These are phyloP conservation scores for Rhabdomys dilectus DNA, from an alignment of 2,113 vertebrate species.

Conservation along the genomic window DNA sequence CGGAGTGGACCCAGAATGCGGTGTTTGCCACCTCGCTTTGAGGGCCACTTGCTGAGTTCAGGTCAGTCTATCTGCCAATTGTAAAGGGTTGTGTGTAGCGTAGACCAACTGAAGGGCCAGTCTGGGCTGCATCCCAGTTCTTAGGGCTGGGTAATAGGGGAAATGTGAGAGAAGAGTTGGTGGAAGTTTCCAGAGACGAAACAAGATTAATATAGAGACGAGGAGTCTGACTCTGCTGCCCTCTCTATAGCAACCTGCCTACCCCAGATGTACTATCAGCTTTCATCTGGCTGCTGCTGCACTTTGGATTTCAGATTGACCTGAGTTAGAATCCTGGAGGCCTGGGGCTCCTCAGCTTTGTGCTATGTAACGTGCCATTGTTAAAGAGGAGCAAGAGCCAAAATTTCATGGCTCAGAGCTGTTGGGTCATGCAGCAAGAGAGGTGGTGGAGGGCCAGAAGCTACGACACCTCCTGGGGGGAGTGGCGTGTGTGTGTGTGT, in stretches of 20 bases:
- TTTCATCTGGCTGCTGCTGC: neutral
- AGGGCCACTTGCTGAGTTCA: neutral
- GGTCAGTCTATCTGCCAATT: neutral
- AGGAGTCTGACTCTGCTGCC: neutral
- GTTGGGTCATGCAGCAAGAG: fast-evolving
- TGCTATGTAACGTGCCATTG: fast-evolving
- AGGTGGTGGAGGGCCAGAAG: neutral
- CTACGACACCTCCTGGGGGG: neutral
- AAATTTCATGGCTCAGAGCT: neutral
- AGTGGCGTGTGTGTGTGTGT: neutral
- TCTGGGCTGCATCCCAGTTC: neutral
- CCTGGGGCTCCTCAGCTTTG: neutral
- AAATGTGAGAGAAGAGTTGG: neutral
- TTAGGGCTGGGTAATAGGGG: neutral
- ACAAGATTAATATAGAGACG: neutral
- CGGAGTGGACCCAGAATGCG: neutral
- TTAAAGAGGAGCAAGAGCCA: neutral
- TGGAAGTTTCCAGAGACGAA: neutral
- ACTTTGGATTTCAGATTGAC: fast-evolving
- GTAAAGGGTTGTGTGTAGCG: neutral
- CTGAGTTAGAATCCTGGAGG: no score
- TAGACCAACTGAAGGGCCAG: neutral
- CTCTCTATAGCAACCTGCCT: neutral
- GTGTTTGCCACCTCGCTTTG: neutral
- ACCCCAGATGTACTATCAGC: neutral